Percentiles rank a stretch among this genome's conserved stretches.
These are phyloP conservation scores for Dicrostonyx torquatus DNA, from an alignment of 2,797 vertebrate species.

Conservation along the genomic window DNA sequence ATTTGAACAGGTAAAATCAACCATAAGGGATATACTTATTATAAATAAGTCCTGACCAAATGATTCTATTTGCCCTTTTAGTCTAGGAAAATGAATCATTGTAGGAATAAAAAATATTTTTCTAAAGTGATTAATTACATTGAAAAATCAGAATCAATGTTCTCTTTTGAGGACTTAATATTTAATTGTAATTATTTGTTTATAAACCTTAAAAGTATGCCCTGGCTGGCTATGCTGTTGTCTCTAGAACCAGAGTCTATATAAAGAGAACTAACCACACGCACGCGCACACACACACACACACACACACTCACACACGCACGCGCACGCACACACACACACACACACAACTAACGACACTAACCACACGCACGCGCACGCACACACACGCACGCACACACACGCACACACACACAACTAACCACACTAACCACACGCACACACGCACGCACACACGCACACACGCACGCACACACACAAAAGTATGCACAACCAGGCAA, in stretches of 20 bases:
- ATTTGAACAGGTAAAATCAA: not conserved
- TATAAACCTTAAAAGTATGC: not conserved
- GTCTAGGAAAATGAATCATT: not conserved
- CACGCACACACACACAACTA: not conserved
- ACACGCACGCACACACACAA: too few species aligned
- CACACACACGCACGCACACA: not conserved
- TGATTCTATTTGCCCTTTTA: slow-evolving; percentile 23
- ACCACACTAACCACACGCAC: too few species aligned
- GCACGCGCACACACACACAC: not conserved
- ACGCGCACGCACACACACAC: too few species aligned
- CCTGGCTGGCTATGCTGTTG: not conserved
- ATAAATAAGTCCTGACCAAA: not conserved
- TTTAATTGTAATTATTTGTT: slow-evolving; percentile 30
- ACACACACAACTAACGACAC: too few species aligned
- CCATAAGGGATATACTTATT: not conserved
- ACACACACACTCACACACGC: not conserved
- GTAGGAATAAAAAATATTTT: slow-evolving; percentile 16
- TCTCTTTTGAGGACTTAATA: not conserved
- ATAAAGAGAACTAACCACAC: not conserved
- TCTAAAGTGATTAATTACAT: not conserved
- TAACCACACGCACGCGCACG: too few species aligned
- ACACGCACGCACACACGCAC: too few species aligned
- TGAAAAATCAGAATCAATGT: not conserved
- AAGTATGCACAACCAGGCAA: not conserved
- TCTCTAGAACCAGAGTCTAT: not conserved